Evolutionary conservation across 2,113 vertebrate species (phyloP).

Genomic region (Saguinus midas): DNA sequence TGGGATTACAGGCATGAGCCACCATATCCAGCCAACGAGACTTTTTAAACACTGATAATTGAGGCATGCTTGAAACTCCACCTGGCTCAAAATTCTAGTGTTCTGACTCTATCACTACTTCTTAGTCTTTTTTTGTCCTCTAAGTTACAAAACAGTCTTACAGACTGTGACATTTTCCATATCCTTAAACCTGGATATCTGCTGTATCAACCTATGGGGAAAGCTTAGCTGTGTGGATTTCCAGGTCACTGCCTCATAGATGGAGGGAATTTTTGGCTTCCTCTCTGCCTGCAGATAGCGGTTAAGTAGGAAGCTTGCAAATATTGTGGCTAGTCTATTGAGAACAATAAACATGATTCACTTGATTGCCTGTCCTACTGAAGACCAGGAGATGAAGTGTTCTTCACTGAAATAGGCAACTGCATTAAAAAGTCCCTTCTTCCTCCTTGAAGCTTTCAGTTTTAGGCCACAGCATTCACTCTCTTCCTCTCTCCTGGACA

Average conservation of each 20-base stretch:
- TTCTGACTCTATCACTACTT: not conserved
- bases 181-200: not conserved
- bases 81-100: no score
- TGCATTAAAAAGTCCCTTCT: not conserved
- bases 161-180: not conserved
- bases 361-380: not conserved
- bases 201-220: not conserved
- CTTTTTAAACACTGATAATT: no score
- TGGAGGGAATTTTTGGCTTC: not conserved
- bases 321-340: not conserved
- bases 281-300: not conserved
- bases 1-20: no score
- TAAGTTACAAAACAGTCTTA: not conserved
- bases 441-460: not conserved
- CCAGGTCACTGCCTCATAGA: not conserved
- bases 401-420: not conserved
- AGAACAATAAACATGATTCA: not conserved
- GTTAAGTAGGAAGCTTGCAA: not conserved
- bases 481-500: constrained; percentile 74
- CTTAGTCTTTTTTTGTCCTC: not conserved
- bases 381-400: not conserved
- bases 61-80: no score
- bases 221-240: not conserved
- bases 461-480: not conserved
- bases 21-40: no score